Percentiles rank a stretch among this genome's conserved stretches.
phyloP scores from a whole-genome alignment of 2,113 vertebrate genomes.

The Otocyon megalotis region DNA sequence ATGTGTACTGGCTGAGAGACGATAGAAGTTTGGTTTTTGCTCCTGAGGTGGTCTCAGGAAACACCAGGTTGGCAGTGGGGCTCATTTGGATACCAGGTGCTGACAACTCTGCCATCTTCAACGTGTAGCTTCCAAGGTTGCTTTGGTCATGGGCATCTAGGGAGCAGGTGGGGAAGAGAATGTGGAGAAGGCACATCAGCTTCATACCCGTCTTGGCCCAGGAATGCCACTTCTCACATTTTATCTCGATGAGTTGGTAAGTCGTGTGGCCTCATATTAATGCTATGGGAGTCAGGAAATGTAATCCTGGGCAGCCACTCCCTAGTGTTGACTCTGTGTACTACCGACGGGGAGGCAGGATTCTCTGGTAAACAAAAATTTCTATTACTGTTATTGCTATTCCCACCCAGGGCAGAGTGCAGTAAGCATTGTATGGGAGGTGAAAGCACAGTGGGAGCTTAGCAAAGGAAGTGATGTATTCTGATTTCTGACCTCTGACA shows the following conservation, averaged over 20 bases:
- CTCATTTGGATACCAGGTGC: not conserved
- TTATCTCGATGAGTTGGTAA: not conserved
- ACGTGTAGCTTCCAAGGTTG: not conserved
- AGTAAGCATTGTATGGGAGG: not conserved
- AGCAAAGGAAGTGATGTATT: not conserved
- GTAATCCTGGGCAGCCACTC: not conserved
- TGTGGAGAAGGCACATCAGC: not conserved
- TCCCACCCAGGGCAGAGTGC: not conserved
- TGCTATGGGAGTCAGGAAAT: not conserved
- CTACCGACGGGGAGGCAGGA: not conserved
- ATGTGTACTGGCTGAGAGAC: not conserved
- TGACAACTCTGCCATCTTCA: not conserved
- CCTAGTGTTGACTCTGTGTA: not conserved
- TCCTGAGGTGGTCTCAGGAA: not conserved
- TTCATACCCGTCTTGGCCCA: not conserved
- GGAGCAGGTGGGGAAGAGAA: not conserved
- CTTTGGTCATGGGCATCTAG: not conserved
- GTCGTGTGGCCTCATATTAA: not conserved
- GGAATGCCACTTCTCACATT: not conserved
- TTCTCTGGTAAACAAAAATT: not conserved
- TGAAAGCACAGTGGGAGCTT: too few species aligned
- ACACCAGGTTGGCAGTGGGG: not conserved
- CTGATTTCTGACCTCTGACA: not conserved
- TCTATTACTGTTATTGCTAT: not conserved
- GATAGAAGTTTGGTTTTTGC: not conserved